These are phyloP conservation scores for Pelmatolapia mariae DNA, from an alignment of 2,113 vertebrate species.

Conservation along the genomic window DNA sequence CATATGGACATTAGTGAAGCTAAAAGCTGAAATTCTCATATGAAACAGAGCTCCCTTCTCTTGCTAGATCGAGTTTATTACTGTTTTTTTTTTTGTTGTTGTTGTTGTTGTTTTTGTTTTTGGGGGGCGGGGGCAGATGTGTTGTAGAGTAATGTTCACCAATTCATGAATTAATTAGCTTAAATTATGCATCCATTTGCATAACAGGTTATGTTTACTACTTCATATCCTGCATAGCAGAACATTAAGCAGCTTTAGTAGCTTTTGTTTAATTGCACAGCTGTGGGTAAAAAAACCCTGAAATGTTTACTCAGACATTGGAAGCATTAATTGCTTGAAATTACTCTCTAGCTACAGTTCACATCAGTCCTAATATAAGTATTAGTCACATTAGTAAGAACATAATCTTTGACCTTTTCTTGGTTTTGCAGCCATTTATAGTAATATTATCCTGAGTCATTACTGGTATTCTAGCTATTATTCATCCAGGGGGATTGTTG, in stretches of 20 bases:
- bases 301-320: neutral
- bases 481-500: conserved; percentile 24
- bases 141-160: conserved; percentile 11
- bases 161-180: conserved; percentile 11
- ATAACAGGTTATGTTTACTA: conserved; percentile 27
- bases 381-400: conserved; percentile 24
- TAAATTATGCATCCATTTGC: conserved; percentile 23
- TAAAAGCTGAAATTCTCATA: neutral
- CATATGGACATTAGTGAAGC: neutral
- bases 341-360: neutral
- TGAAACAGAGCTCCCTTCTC: neutral
- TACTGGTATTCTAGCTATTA: conserved; percentile 36
- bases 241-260: conserved; percentile 35
- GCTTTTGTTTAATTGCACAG: conserved; percentile 24
- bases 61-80: neutral
- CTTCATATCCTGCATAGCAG: neutral
- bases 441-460: conserved; percentile 25
- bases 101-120: neutral
- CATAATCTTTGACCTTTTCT: neutral
- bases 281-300: neutral
- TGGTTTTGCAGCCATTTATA: conserved; percentile 1
- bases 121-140: neutral
- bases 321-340: conserved; percentile 20
- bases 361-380: conserved; percentile 9
- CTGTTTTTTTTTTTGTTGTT: neutral